These are phyloP conservation scores for Eupithecia abbreviata DNA, from an alignment of 2,888 invertebrate genomes.

Conservation along the genomic window DNA sequence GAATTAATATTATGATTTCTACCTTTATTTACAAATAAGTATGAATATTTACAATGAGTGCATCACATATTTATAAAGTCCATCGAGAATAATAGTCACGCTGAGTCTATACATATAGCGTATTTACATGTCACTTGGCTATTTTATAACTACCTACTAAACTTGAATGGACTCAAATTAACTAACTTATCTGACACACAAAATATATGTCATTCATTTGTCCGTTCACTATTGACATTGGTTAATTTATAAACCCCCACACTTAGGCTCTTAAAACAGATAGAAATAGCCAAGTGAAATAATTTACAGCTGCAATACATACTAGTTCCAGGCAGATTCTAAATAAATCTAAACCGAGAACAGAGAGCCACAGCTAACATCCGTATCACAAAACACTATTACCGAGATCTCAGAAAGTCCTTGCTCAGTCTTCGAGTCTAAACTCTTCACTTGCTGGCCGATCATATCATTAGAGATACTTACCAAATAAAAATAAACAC, in stretches of 20 bases:
- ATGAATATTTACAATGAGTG: conserved; percentile 39
- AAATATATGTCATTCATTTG: background rate
- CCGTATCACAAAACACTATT: conserved; percentile 30
- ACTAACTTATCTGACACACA: background rate
- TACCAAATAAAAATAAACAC: background rate
- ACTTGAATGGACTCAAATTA: background rate
- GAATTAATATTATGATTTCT: conserved; percentile 32
- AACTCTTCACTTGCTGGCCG: conserved; percentile 10
- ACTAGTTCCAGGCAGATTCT: conserved; percentile 12
- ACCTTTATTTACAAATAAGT: conserved; percentile 37
- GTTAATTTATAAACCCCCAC: background rate
- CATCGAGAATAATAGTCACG: conserved; percentile 39
- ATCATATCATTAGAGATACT: background rate
- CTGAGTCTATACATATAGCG: conserved; percentile 7
- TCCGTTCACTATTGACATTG: background rate
- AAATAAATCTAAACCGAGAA: conserved; percentile 17
- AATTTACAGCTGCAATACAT: background rate
- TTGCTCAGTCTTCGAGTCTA: conserved; percentile 24
- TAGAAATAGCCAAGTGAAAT: conserved; percentile 8
- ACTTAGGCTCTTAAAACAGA: background rate
- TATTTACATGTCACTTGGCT: conserved; percentile 22
- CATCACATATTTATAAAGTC: conserved; percentile 47
- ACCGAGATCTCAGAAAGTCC: conserved; percentile 29
- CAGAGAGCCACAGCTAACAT: conserved; percentile 15
- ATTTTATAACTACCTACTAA: background rate